These are phyloP conservation scores for Pteronotus mesoamericanus DNA, from an alignment of 2,797 vertebrate genomes.

Conservation along the genomic window DNA sequence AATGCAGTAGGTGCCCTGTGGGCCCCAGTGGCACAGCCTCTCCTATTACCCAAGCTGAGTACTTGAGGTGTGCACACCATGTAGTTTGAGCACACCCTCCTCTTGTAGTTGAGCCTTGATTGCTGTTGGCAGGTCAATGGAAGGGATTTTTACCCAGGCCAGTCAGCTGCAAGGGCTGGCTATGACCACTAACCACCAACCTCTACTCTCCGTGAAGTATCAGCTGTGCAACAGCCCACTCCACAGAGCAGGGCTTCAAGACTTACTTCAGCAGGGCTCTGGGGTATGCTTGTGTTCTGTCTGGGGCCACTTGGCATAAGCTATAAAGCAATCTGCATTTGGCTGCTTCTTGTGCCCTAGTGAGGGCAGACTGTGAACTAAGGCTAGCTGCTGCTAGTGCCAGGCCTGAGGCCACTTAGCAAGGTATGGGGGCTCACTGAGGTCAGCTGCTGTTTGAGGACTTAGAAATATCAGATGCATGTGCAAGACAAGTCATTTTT, in stretches of 20 bases:
- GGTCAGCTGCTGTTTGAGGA: not conserved
- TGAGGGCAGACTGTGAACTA: no score
- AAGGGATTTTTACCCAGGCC: not conserved
- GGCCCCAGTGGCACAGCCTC: not conserved
- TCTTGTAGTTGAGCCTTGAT: not conserved
- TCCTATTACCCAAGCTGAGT: not conserved
- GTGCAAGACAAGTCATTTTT: not conserved
- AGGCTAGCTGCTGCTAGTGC: not conserved
- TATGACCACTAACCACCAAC: not conserved
- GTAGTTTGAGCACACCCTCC: not conserved
- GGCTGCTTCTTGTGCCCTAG: not conserved
- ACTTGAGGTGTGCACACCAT: not conserved
- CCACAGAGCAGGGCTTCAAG: not conserved
- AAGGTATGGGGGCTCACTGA: not conserved
- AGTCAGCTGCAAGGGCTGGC: not conserved
- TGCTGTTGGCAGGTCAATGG: not conserved
- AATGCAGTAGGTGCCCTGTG: not conserved
- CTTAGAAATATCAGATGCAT: not conserved
- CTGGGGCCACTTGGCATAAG: not conserved
- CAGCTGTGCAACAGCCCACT: not conserved
- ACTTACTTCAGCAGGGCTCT: not conserved
- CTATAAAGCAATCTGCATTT: not conserved
- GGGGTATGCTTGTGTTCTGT: not conserved
- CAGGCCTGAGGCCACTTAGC: not conserved
- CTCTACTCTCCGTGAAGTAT: not conserved